A percentile compares a stretch with the other conserved stretches of the same genome.
Conservation (phyloP, 2,797 vertebrate species). For the Prunella strophiata region DNA sequence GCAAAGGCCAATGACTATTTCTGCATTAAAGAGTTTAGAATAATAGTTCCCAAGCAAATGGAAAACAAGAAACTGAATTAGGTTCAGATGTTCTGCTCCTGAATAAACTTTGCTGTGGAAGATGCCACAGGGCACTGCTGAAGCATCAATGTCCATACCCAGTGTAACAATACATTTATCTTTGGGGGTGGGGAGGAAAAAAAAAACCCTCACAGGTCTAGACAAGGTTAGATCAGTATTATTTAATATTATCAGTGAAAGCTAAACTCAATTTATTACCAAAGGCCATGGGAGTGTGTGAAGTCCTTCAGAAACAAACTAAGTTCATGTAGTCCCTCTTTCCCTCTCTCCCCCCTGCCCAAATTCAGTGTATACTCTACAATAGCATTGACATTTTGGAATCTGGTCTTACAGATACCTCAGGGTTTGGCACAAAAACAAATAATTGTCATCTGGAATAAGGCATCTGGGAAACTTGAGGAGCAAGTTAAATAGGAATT, state of each 20-base stretch:
- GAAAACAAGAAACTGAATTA: constrained; percentile 36
- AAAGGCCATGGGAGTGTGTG: background rate
- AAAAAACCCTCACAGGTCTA: background rate
- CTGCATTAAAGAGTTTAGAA: background rate
- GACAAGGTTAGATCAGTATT: background rate
- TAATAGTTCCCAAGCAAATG: background rate
- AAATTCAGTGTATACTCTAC: background rate
- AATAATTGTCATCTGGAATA: background rate
- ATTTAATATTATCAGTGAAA: background rate
- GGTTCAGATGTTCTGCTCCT: background rate
- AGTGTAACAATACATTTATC: background rate
- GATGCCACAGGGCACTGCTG: background rate
- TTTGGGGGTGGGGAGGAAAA: background rate
- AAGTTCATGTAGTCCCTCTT: background rate
- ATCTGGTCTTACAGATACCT: background rate
- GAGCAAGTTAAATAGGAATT: background rate
- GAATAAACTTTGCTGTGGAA: background rate
- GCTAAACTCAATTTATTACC: background rate
- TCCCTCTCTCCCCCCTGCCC: background rate
- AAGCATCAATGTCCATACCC: background rate
- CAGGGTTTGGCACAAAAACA: background rate
- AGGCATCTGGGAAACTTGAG: background rate
- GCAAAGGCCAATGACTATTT: background rate
- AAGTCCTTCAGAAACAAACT: background rate
- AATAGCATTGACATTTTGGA: background rate